Evolutionary conservation across 2,113 vertebrate genomes (phyloP).

Genomic region (Apaloderma vittatum): DNA sequence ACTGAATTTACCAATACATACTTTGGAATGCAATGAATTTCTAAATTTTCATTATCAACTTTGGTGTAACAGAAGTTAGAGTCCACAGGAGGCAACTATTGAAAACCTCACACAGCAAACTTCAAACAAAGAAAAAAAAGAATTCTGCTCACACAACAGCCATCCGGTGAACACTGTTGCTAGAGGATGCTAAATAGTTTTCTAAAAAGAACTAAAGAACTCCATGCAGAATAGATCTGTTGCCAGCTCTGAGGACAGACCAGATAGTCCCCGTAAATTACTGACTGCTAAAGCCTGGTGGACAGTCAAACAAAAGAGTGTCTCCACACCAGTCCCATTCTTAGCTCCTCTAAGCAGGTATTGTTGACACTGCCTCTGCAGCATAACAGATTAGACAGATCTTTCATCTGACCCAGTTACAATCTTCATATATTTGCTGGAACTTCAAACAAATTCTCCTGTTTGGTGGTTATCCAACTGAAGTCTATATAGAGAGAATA

Average conservation of each 20-base stretch:
- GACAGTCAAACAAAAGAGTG: neutral
- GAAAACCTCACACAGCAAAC: neutral
- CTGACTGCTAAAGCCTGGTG: neutral
- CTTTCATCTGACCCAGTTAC: conserved; percentile 21
- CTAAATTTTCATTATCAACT: neutral
- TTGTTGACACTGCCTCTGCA: neutral
- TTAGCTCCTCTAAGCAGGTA: neutral
- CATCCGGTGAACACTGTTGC: neutral
- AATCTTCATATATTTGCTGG: neutral
- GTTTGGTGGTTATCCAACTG: neutral
- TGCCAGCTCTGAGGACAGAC: neutral
- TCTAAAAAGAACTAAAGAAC: neutral
- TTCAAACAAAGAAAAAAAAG: neutral
- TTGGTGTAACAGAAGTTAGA: neutral
- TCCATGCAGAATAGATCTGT: neutral
- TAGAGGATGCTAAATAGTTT: neutral
- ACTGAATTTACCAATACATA: neutral
- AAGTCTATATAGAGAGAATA: neutral
- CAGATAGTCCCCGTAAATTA: neutral
- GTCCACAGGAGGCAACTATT: neutral
- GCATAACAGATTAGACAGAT: neutral
- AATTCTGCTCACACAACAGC: neutral
- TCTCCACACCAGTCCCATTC: neutral
- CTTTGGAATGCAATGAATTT: neutral
- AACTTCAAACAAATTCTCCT: conserved; percentile 41